Conservation (phyloP, 1,140 invertebrate species). For the Micrasema longulum region DNA sequence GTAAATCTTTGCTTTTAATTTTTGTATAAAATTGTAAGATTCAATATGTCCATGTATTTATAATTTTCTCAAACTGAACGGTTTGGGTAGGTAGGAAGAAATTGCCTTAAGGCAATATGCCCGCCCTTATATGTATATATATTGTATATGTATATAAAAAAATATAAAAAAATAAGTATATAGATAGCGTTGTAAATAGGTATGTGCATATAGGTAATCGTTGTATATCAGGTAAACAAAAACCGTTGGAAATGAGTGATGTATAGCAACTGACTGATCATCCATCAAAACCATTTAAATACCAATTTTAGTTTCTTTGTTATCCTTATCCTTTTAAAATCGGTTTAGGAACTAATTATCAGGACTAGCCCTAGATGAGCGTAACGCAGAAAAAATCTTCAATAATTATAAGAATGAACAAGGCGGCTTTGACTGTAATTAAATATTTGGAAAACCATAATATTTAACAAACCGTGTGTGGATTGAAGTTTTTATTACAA, state of each 20-base stretch:
- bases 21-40: too few species aligned
- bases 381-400: conserved; percentile 11
- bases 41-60: too few species aligned
- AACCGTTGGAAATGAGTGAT: conserved; percentile 18
- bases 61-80: too few species aligned
- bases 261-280: conserved; percentile 5
- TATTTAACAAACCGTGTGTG: background rate
- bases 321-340: conserved; percentile 26
- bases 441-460: conserved; percentile 22
- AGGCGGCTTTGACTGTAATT: background rate
- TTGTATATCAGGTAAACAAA: conserved; percentile 8
- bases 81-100: too few species aligned
- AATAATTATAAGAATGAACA: conserved; percentile 18
- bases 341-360: conserved; percentile 30
- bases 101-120: too few species aligned
- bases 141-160: too few species aligned
- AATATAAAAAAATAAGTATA: too few species aligned
- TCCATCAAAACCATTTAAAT: conserved; percentile 35
- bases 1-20: too few species aligned
- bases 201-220: too few species aligned
- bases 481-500: too few species aligned
- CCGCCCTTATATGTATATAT: too few species aligned
- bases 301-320: conserved; percentile 27
- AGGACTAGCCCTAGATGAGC: background rate
- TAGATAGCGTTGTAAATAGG: too few species aligned